A percentile compares a stretch with the other conserved stretches of the same genome.
Evolutionary conservation across 2,797 vertebrate genomes (phyloP).

Genomic region (Picus viridis): DNA sequence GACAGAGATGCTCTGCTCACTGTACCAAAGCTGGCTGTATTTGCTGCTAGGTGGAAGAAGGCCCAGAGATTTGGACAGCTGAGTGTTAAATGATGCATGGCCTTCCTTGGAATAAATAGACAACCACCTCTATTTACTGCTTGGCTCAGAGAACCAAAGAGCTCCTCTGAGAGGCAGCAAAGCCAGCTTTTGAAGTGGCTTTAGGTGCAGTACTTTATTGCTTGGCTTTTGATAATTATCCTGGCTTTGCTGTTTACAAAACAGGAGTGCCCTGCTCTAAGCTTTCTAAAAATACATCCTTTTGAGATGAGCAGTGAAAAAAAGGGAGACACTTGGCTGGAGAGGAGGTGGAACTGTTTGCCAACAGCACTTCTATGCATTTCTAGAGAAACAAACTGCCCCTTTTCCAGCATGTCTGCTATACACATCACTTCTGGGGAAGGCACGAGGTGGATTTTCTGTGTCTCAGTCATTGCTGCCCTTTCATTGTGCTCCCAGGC

Average conservation of each 20-base stretch:
- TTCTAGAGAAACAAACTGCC: background rate
- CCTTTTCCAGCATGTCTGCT: slow-evolving; percentile 17
- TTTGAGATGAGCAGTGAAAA: slow-evolving; percentile 24
- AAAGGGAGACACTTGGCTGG: slow-evolving; percentile 8
- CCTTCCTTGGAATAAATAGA: slow-evolving; percentile 23
- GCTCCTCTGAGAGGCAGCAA: slow-evolving; percentile 9
- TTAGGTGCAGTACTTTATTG: slow-evolving; percentile 42
- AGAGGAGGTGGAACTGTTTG: background rate
- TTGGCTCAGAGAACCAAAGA: slow-evolving; percentile 17
- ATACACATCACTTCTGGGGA: slow-evolving; percentile 2
- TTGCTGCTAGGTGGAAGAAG: background rate
- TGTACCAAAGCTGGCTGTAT: background rate
- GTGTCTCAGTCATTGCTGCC: background rate
- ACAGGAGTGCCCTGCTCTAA: background rate
- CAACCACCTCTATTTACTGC: slow-evolving; percentile 33
- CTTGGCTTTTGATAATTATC: slow-evolving; percentile 14
- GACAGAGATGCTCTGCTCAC: background rate
- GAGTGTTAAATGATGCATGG: slow-evolving; percentile 21
- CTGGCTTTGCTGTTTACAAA: slow-evolving; percentile 37
- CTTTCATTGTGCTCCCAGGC: background rate
- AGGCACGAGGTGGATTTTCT: slow-evolving; percentile 9
- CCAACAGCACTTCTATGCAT: background rate
- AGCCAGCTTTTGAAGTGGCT: slow-evolving; percentile 37
- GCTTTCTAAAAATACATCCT: slow-evolving; percentile 46
- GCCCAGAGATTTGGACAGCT: slow-evolving; percentile 20